Percentiles rank a stretch among this genome's conserved stretches.
Evolutionary conservation across 2,797 vertebrate species (phyloP).

Genomic region (Nyctibius grandis): DNA sequence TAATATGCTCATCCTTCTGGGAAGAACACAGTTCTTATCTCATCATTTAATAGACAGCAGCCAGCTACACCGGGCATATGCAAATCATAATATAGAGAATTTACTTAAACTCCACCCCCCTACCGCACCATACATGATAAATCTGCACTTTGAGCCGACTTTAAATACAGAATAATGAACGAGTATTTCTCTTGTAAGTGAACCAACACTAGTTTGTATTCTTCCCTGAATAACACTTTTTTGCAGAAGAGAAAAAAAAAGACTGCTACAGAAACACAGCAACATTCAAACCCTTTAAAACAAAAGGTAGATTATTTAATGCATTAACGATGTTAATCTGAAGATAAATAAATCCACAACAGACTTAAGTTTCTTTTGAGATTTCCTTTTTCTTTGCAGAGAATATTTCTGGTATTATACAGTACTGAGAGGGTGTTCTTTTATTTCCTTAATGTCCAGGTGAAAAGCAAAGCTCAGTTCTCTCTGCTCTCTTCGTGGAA

Average conservation of each 20-base stretch:
- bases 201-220: conserved; percentile 25
- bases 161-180: conserved; percentile 38
- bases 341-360: conserved; percentile 98
- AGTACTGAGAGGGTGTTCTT: conserved; percentile 76
- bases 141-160: conserved; percentile 27
- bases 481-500: conserved; percentile 64
- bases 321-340: conserved; percentile 86
- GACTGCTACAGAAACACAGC: conserved; percentile 69
- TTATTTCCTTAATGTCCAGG: conserved; percentile 71
- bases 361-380: conserved; percentile 83
- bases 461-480: conserved; percentile 59
- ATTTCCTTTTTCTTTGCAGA: conserved; percentile 83
- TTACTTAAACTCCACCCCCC: neutral
- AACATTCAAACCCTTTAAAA: conserved; percentile 75
- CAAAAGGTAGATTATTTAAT: conserved; percentile 84
- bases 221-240: conserved; percentile 46
- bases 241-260: neutral
- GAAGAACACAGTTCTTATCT: neutral
- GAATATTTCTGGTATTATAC: conserved; percentile 84
- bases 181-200: conserved; percentile 12
- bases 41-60: neutral
- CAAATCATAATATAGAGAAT: neutral
- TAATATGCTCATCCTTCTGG: neutral
- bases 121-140: neutral
- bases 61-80: neutral